Conservation (phyloP, 2,113 vertebrate genomes). For the Sclerurus mexicanus region DNA sequence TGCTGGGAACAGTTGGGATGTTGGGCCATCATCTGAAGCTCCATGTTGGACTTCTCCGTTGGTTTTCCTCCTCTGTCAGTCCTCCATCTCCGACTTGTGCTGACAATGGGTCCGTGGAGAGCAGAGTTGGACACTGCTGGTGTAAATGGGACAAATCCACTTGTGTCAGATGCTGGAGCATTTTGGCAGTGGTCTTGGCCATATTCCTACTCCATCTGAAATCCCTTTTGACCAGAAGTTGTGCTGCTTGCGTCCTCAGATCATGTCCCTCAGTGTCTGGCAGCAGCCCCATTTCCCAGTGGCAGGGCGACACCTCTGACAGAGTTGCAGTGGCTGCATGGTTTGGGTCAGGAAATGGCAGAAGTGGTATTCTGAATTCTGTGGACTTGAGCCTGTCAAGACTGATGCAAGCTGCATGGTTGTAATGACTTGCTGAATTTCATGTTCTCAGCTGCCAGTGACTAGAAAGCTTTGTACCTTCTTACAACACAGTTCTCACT, state of each 20-base stretch:
- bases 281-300: not conserved
- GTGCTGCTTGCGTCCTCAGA: not conserved
- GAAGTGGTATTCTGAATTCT: not conserved
- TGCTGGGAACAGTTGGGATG: not conserved
- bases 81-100: accelerated
- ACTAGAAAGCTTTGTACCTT: not conserved
- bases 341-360: not conserved
- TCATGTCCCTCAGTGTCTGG: not conserved
- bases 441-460: not conserved
- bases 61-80: not conserved
- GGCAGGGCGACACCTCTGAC: accelerated
- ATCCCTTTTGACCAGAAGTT: not conserved
- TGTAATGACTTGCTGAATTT: not conserved
- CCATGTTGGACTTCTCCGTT: not conserved
- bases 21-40: not conserved
- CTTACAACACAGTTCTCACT: not conserved
- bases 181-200: not conserved
- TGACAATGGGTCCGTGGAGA: not conserved
- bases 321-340: not conserved
- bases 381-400: not conserved
- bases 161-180: not conserved
- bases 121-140: not conserved
- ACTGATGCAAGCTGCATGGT: not conserved
- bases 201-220: not conserved
- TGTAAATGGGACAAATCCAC: not conserved